Evolutionary conservation across 1,140 invertebrate species (phyloP), one percentile per base, ranked within the genome.

Genomic region (Anastatus disparis): DNA sequence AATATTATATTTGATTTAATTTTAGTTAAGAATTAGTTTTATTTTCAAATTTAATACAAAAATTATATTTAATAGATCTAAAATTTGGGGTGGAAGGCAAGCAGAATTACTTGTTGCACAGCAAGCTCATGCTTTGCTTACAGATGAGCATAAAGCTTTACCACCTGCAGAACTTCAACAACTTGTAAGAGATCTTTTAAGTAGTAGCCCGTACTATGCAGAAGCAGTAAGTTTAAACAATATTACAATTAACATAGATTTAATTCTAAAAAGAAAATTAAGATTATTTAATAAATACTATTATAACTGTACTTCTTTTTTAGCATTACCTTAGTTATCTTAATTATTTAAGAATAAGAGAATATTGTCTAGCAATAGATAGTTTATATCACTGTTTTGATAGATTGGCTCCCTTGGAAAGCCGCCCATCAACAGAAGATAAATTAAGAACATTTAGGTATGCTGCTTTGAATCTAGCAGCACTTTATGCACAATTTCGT

Each of bases 271-370:
- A 9, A 24, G 38, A n/a, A n/a, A n/a, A n/a, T n/a, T n/a, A n/a
- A 42, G 71, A 59, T 44, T 63, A 56, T 17, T 52, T 58, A 40
- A 68, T 44, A 53, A 35, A 48, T 55, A 64, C 55, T 27, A 65
- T 59, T 66, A n/a, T 42, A 64, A 62, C 26, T 10, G 4, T 35
- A 35, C 52, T 42, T 40, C 13, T 76, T 75, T 70, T 69, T 59
- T 90, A 95, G 91, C 94, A 97, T 88, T 97, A 94, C 80, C 85
- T 98, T 29, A 95, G 93, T 77, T 98, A 95, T 80, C 85, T 97
- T 75, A 97, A 97, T 83, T 95, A 92, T 77, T 82, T 97, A 44
- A 86, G 95, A 29, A 90, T 95, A 3, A 93, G 93, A 77, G 96
- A 97, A 82, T 95, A 94, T 81, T 93, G 93, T 78, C 94, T 93